Conservation (phyloP, 1,140 invertebrate genomes). For the Telenomus remus region DNA sequence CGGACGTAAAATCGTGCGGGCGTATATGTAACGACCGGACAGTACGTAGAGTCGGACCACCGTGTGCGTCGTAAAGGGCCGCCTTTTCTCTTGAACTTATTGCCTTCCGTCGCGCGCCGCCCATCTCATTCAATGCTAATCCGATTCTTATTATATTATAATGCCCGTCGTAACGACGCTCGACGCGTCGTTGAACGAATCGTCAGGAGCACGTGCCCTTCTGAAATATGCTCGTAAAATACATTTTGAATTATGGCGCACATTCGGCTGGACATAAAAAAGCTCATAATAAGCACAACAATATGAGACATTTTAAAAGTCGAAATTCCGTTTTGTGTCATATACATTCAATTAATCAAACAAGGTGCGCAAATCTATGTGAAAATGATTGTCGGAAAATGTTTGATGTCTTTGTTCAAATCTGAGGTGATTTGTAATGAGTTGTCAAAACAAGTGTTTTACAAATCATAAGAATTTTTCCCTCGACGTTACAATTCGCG, state of each 20-base stretch:
- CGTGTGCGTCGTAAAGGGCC: constrained; percentile 61
- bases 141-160: constrained; percentile 76
- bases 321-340: background rate
- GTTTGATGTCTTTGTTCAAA: background rate
- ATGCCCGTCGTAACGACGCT: constrained; percentile 68
- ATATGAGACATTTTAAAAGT: background rate
- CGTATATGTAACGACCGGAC: constrained; percentile 30
- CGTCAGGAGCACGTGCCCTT: constrained; percentile 61
- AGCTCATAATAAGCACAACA: background rate
- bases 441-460: background rate
- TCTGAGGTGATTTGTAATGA: no score
- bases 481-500: background rate
- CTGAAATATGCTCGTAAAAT: constrained; percentile 46
- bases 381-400: background rate
- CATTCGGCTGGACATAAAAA: background rate
- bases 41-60: constrained; percentile 58
- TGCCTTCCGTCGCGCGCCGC: constrained; percentile 64
- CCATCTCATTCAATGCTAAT: constrained; percentile 76
- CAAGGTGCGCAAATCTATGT: no score
- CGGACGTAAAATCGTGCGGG: constrained; percentile 5
- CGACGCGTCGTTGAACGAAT: constrained; percentile 56
- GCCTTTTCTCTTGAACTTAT: constrained; percentile 64
- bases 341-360: no score
- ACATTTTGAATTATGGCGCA: constrained; percentile 38
- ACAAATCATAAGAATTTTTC: background rate